A percentile compares a stretch with the other conserved stretches of the same genome.
phyloP scores from a whole-genome alignment of 1,140 invertebrate genomes.

The Aphelenchoides fujianensis region DNA sequence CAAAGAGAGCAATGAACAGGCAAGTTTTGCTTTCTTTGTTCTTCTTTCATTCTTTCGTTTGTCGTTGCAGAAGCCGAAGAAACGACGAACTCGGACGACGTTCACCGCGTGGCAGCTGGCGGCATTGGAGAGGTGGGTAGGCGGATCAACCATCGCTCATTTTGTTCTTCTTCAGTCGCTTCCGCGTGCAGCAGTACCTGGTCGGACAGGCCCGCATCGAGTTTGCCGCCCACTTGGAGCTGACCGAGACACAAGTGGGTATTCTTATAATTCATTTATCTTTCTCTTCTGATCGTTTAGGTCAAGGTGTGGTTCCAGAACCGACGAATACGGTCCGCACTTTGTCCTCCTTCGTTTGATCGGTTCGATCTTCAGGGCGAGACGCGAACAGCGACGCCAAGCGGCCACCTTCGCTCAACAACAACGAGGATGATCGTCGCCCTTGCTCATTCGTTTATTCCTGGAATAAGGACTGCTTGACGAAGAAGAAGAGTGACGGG shows the following conservation, averaged over 20 bases:
- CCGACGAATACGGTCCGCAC: too few relatives aligned
- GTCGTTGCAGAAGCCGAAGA: not conserved
- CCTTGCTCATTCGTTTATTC: not conserved
- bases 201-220: constrained; percentile 17
- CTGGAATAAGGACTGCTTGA: not conserved
- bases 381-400: not conserved
- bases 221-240: not conserved
- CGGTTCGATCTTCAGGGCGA: too few relatives aligned
- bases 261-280: too few relatives aligned
- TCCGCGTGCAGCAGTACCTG: constrained; percentile 17
- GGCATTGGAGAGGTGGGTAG: constrained; percentile 9
- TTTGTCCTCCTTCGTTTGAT: too few relatives aligned
- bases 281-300: constrained; percentile 3
- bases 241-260: constrained; percentile 16
- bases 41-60: not conserved
- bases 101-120: constrained; percentile 12
- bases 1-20: not conserved
- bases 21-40: constrained; percentile 1
- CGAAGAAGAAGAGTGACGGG: not conserved
- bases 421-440: not conserved
- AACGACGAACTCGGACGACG: constrained; percentile 4
- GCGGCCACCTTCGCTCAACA: not conserved
- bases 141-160: too few relatives aligned
- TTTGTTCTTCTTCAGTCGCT: not conserved
- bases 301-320: constrained; percentile 23